phyloP scores from a whole-genome alignment of 2,113 vertebrate species.

The Gymnarchus niloticus region DNA sequence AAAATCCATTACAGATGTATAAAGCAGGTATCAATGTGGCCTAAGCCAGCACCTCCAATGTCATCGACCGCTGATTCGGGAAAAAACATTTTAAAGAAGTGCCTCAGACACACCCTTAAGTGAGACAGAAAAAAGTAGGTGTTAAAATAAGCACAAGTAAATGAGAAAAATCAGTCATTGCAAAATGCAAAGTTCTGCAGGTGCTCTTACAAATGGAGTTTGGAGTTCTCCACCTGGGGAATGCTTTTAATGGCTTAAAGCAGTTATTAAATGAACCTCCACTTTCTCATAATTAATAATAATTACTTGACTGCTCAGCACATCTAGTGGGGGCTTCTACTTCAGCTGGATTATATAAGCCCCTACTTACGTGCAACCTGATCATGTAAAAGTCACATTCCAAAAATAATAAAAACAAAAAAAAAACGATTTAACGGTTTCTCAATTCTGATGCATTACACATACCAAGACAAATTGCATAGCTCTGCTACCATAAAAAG shows the following conservation, averaged over 20 bases:
- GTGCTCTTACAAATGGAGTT: background rate
- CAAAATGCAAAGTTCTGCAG: constrained; percentile 1
- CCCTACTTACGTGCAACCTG: background rate
- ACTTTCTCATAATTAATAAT: constrained; percentile 4
- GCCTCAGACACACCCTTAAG: background rate
- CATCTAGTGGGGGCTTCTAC: background rate
- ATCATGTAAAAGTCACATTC: background rate
- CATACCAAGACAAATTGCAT: background rate
- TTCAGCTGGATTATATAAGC: background rate
- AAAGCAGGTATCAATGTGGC: constrained; percentile 7
- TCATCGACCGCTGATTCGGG: background rate
- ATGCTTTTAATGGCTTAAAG: background rate
- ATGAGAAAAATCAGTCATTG: background rate
- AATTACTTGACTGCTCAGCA: constrained; percentile 3
- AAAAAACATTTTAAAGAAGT: background rate
- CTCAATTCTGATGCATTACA: no score
- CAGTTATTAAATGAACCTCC: background rate
- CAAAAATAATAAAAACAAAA: background rate
- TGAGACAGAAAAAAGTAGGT: background rate
- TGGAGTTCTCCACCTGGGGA: background rate
- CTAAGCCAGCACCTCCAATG: background rate
- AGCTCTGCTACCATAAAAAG: background rate
- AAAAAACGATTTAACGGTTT: no score
- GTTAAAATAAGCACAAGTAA: background rate
- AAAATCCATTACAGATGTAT: constrained; percentile 49